Conservation (phyloP, 2,113 vertebrate species). For the Alaudala cheleensis region DNA sequence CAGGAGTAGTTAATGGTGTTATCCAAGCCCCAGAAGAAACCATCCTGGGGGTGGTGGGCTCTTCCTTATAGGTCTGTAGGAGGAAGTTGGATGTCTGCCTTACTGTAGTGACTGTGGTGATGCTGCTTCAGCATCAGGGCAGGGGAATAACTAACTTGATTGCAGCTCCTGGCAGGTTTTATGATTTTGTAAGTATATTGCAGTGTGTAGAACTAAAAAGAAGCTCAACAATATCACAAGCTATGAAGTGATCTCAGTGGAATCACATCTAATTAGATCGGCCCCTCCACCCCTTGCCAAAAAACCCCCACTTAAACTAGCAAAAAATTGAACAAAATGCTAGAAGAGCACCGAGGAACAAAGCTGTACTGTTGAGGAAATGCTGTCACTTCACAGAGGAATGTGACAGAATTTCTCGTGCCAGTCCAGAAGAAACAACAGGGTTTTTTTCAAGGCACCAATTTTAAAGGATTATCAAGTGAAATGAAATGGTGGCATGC, state of each 20-base stretch:
- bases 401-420: neutral
- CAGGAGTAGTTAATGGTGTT: neutral
- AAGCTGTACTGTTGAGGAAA: neutral
- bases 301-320: neutral
- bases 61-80: rapidly evolving
- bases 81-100: neutral
- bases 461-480: neutral
- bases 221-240: neutral
- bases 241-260: neutral
- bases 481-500: neutral
- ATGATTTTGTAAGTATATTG: neutral
- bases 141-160: neutral
- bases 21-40: neutral
- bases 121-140: neutral
- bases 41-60: rapidly evolving
- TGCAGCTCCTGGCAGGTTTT: neutral
- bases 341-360: neutral
- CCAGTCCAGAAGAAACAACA: neutral
- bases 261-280: neutral
- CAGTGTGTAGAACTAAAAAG: neutral
- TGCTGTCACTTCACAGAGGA: neutral
- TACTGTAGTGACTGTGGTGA: neutral
- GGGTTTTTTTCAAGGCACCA: neutral
- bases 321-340: neutral
- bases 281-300: neutral